Evolutionary conservation across 2,888 invertebrate species (phyloP).

Genomic region (Chalcosyrphus nemorum): DNA sequence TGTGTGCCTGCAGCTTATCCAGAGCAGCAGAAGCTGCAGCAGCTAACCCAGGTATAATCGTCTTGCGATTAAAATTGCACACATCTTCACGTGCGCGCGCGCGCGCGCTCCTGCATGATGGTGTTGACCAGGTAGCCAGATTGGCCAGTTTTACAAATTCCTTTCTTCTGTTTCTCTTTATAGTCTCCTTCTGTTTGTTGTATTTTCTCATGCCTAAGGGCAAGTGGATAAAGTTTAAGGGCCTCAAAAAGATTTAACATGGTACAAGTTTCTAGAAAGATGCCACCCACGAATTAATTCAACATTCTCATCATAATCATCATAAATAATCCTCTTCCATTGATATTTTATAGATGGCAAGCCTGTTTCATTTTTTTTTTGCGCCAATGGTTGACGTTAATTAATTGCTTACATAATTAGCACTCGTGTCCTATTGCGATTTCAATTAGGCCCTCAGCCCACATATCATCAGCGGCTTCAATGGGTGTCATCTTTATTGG

Average conservation of each 20-base stretch:
- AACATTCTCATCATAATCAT: background rate
- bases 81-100: constrained; percentile 45
- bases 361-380: background rate
- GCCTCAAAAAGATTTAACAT: constrained; percentile 22
- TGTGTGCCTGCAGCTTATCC: constrained; percentile 44
- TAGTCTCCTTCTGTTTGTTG: background rate
- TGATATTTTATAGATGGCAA: constrained; percentile 49
- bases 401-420: constrained; percentile 68
- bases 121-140: constrained; percentile 56
- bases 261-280: background rate
- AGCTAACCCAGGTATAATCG: constrained; percentile 37
- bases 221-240: constrained; percentile 43
- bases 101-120: too few species aligned
- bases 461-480: constrained; percentile 60
- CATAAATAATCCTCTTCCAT: constrained; percentile 47
- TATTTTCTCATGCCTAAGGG: constrained; percentile 40
- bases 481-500: constrained; percentile 46
- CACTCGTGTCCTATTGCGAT: constrained; percentile 72
- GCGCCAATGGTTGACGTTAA: constrained; percentile 44
- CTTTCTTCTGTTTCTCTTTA: constrained; percentile 14
- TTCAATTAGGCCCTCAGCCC: constrained; percentile 69
- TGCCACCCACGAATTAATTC: constrained; percentile 48
- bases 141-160: constrained; percentile 55
- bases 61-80: constrained; percentile 54
- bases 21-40: constrained; percentile 19